These are phyloP conservation scores for Gisinianus flammeolus DNA, from an alignment of 2,888 invertebrate species.

Conservation along the genomic window DNA sequence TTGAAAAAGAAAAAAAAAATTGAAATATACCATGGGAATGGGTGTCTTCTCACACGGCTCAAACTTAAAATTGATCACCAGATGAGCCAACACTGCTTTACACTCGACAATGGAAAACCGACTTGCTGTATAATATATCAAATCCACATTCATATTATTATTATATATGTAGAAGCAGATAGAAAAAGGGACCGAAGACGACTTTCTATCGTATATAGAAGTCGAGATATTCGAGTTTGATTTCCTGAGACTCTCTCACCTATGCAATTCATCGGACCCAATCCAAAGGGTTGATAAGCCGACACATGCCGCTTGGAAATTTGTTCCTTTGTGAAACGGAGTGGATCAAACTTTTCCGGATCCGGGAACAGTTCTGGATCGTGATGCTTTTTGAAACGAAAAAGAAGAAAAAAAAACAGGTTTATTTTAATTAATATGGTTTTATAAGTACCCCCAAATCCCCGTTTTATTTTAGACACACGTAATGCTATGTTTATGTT, in stretches of 20 bases:
- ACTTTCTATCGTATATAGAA: no score
- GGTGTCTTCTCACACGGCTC: background rate
- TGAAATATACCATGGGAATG: background rate
- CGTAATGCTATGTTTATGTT: background rate
- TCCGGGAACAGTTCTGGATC: background rate
- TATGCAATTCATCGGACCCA: background rate
- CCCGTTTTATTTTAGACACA: background rate
- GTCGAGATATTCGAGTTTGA: no score
- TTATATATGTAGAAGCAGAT: no score
- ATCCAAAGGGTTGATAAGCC: background rate
- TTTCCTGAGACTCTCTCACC: no score
- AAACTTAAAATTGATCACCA: background rate
- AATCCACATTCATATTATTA: no score
- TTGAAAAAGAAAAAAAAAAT: no score
- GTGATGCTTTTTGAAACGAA: background rate
- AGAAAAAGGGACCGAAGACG: no score
- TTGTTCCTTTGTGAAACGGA: background rate
- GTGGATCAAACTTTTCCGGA: background rate
- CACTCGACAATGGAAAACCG: background rate
- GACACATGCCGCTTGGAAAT: background rate
- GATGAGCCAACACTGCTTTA: background rate
- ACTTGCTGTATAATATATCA: no score
- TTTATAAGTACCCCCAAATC: background rate
- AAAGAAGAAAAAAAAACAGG: no score
- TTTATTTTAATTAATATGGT: no score